Conservation (phyloP, 1,140 invertebrate species). For the Leguminivora glycinivorella region DNA sequence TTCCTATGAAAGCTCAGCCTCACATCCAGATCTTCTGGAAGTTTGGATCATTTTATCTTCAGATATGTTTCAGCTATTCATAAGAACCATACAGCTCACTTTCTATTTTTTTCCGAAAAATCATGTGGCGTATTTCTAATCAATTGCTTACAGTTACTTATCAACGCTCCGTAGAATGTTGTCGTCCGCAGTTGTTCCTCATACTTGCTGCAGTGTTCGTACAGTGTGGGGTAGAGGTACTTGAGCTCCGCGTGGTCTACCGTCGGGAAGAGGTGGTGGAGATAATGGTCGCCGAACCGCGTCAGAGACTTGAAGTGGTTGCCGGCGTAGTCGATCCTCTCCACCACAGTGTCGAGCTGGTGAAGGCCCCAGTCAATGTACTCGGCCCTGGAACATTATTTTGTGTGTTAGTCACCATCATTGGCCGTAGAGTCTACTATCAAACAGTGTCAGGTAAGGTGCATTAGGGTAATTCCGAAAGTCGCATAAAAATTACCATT, state of each 20-base stretch:
- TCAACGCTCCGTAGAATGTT: slow-evolving; percentile 53
- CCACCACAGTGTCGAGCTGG: slow-evolving; percentile 87
- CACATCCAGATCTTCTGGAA: no score
- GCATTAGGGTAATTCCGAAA: no score
- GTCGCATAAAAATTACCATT: no score
- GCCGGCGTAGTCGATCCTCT: slow-evolving; percentile 80
- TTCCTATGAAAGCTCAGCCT: no score
- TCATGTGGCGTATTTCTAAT: slow-evolving; percentile 57
- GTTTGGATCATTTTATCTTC: background rate
- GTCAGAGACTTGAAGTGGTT: slow-evolving; percentile 83
- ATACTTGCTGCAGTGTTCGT: slow-evolving; percentile 67
- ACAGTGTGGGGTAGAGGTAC: slow-evolving; percentile 61
- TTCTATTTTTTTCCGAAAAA: slow-evolving; percentile 42
- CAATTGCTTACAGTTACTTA: slow-evolving; percentile 63
- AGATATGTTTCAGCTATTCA: background rate
- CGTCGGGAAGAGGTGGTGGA: slow-evolving; percentile 91
- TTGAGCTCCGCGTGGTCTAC: slow-evolving; percentile 86
- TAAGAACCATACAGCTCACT: background rate
- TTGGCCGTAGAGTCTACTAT: no score
- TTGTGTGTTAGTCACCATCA: no score
- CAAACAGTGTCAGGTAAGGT: no score
- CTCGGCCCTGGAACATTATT: slow-evolving; percentile 53
- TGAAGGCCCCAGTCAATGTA: slow-evolving; percentile 88
- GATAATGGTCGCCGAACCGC: slow-evolving; percentile 87
- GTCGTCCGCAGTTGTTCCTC: slow-evolving; percentile 53